A percentile compares a stretch with the other conserved stretches of the same genome.
Evolutionary conservation across 2,113 vertebrate species (phyloP).

Genomic region (Columbina picui): DNA sequence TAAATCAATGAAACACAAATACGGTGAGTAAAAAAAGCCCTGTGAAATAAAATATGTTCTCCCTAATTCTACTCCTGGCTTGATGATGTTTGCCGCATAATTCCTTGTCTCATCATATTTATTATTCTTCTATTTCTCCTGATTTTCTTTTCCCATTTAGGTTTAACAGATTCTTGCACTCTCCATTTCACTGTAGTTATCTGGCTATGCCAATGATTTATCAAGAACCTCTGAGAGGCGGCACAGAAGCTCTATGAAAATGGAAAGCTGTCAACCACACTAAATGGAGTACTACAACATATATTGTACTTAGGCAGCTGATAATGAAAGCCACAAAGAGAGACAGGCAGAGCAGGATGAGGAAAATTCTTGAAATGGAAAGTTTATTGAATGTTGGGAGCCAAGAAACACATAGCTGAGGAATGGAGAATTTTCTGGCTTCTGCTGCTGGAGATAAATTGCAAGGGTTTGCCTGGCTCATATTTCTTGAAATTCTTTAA

Average conservation of each 20-base stretch:
- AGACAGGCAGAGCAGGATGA: not conserved
- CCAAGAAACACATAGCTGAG: constrained; percentile 31
- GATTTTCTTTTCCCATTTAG: not conserved
- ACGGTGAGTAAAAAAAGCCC: not conserved
- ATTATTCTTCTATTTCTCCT: not conserved
- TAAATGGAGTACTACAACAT: not conserved
- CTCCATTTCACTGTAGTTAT: not conserved
- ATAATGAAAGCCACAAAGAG: not conserved
- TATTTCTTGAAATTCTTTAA: not conserved
- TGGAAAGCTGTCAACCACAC: not conserved
- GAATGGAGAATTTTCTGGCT: constrained; percentile 15
- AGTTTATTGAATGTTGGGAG: not conserved
- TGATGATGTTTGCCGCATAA: not conserved
- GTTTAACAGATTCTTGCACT: not conserved
- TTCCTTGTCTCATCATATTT: not conserved
- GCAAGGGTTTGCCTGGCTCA: not conserved
- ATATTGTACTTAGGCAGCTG: not conserved
- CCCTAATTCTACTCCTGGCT: not conserved
- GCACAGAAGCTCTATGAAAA: not conserved
- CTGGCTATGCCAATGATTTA: not conserved
- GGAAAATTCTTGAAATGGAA: not conserved
- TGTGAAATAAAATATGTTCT: not conserved
- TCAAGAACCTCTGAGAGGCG: not conserved
- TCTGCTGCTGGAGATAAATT: constrained; percentile 9
- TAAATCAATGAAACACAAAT: not conserved